A percentile compares a stretch with the other conserved stretches of the same genome.
These are phyloP conservation scores for Gastrophryne carolinensis DNA, from an alignment of 2,797 vertebrate genomes.

Conservation along the genomic window DNA sequence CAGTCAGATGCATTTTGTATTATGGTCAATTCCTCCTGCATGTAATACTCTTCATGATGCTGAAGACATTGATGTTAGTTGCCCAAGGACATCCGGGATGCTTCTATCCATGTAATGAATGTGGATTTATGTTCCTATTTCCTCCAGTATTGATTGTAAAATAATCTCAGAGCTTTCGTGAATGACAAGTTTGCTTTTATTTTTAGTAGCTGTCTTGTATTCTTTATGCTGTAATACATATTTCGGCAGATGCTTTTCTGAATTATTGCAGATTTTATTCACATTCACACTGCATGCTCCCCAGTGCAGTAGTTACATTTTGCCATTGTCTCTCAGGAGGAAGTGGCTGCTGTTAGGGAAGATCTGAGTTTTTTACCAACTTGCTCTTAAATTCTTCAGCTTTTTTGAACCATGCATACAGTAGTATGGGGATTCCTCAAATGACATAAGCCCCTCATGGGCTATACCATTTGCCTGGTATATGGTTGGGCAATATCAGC, in stretches of 20 bases:
- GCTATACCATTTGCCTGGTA: no score
- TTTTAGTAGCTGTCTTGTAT: constrained; percentile 30
- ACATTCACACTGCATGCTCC: constrained; percentile 18
- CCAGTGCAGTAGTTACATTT: constrained; percentile 21
- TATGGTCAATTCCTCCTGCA: constrained; percentile 7
- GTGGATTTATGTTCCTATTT: constrained; percentile 26
- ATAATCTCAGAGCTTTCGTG: constrained; percentile 21
- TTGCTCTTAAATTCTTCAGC: background rate
- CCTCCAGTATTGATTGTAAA: constrained; percentile 44
- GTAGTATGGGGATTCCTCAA: no score
- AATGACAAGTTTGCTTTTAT: constrained; percentile 24
- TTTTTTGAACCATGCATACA: no score
- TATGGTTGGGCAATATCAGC: no score
- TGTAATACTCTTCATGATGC: constrained; percentile 1
- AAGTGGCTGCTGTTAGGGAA: background rate
- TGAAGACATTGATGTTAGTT: constrained; percentile 23
- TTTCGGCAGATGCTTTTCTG: constrained; percentile 25
- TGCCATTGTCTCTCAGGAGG: constrained; percentile 19
- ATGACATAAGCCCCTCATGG: no score
- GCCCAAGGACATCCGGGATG: constrained; percentile 29
- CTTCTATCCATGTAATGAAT: constrained; percentile 34
- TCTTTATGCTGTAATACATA: constrained; percentile 33
- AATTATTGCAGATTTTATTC: constrained; percentile 24
- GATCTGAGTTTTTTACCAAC: background rate
- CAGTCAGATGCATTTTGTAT: no score